Evolutionary conservation across 2,888 invertebrate genomes (phyloP).

Genomic region (Himalopsyche anomala): DNA sequence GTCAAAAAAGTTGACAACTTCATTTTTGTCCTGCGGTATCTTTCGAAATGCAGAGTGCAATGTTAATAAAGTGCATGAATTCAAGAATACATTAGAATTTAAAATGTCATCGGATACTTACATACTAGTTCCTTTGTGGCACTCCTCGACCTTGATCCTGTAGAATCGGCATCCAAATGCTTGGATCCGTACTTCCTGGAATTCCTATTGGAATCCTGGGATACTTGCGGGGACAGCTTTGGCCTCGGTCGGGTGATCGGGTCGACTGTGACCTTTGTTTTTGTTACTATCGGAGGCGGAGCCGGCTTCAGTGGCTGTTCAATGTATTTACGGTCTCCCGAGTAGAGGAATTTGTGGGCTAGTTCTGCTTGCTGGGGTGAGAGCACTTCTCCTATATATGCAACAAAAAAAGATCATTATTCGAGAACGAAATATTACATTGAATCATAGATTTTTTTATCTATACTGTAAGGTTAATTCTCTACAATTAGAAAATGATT

Average conservation of each 20-base stretch:
- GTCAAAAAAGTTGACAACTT: not conserved
- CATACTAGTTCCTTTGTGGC: conserved; percentile 92
- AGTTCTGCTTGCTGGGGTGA: conserved; percentile 89
- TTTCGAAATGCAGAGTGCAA: not conserved
- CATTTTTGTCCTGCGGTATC: too few species aligned
- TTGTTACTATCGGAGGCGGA: conserved; percentile 83
- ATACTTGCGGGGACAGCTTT: conserved; percentile 74
- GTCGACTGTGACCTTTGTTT: conserved; percentile 78
- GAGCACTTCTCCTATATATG: conserved; percentile 80
- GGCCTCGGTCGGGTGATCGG: conserved; percentile 72
- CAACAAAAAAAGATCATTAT: too few species aligned
- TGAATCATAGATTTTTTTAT: not conserved
- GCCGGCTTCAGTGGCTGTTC: conserved; percentile 90
- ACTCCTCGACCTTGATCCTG: conserved; percentile 91
- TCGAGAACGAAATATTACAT: not conserved
- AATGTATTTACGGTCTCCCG: conserved; percentile 92
- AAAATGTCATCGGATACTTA: conserved; percentile 74
- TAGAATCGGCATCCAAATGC: conserved; percentile 82
- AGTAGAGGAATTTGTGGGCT: conserved; percentile 92
- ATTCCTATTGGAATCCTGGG: conserved; percentile 73
- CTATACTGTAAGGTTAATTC: not conserved
- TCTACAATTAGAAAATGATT: conserved; percentile 25
- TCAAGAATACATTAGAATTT: conserved; percentile 39
- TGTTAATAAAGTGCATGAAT: not conserved
- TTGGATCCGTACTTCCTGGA: conserved; percentile 75